A percentile compares a stretch with the other conserved stretches of the same genome.
Conservation (phyloP, 2,113 vertebrate genomes). For the Xiphorhynchus elegans region DNA sequence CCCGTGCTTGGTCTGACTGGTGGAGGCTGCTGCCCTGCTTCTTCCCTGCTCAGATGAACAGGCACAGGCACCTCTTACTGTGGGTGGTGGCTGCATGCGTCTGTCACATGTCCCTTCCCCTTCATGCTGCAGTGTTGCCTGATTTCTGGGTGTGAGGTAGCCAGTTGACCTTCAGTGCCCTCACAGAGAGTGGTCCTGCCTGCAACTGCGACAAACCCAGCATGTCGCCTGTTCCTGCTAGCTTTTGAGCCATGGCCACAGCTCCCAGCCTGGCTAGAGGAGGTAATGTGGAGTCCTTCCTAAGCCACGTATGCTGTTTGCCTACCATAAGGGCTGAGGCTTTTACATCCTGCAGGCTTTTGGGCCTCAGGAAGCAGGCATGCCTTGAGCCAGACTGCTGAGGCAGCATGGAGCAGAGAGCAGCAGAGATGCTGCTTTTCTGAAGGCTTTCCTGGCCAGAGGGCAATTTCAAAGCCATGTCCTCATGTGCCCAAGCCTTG, state of each 20-base stretch:
- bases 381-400: neutral
- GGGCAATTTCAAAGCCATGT: neutral
- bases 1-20: rapidly evolving
- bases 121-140: neutral
- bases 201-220: neutral
- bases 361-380: neutral
- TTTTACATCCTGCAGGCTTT: neutral
- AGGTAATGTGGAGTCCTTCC: neutral
- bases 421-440: neutral
- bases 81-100: neutral
- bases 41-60: neutral
- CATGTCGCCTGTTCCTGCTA: neutral
- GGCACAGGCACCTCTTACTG: neutral
- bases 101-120: neutral
- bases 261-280: neutral
- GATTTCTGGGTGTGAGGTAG: neutral
- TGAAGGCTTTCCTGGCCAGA: neutral
- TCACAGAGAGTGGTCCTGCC: neutral
- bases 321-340: neutral
- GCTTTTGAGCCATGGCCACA: neutral
- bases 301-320: neutral
- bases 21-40: neutral
- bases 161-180: neutral
- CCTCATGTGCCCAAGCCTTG: neutral
- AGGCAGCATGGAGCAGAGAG: neutral